Base-by-base conservation (phyloP, 2,797 vertebrate genomes). In the Tolypeutes matacus region DNA sequence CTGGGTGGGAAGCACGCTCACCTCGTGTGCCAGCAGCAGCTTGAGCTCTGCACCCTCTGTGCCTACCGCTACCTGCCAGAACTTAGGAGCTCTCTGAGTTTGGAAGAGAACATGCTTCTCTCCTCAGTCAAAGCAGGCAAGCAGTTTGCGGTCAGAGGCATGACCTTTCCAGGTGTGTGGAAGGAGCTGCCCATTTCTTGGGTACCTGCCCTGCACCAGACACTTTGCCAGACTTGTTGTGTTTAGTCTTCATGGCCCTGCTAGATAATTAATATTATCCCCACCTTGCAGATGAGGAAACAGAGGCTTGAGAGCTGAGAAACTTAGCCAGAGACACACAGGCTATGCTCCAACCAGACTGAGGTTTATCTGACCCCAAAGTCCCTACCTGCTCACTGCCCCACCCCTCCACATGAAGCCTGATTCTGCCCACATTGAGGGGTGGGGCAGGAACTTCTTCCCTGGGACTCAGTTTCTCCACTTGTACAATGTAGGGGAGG, bases 101-200 rank as follows among this genome's bases (percentile, higher is more conserved):
- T 75, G 67, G 67, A 77, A 42, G 36, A 53, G 84, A 76, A 46
- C 21, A 2, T 2, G 17, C 42, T 73, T 85, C 60, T 78, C 39
- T 58, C 34, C 75, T 87, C 17, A 23, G 29, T 51, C 81, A 53
- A 31, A 21, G 72, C 88, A 92, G 60, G 62, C 10, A 2, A 2
- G 12, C 8, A 2, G 53, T 60, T 27, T 34, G 5, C 1, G 31
- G 85, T 18, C 29, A 76, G 62, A 34, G 77, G 53, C 64, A 2
- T 0, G 3, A 10, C 49, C 39, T 34, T 34, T 29, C n/a, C 82
- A 46, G 85, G 60, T 39, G 69, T 3, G 64, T 80, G 87, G 51
- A 42, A 2, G 21, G 51, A 36, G 58, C 51, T 0, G 5, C 73
- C 60, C 39, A 0, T 15, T 18, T 67, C 23, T 3, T 3, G 27